Conservation (phyloP, 2,113 vertebrate species). For the Ancistrus triradiatus region DNA sequence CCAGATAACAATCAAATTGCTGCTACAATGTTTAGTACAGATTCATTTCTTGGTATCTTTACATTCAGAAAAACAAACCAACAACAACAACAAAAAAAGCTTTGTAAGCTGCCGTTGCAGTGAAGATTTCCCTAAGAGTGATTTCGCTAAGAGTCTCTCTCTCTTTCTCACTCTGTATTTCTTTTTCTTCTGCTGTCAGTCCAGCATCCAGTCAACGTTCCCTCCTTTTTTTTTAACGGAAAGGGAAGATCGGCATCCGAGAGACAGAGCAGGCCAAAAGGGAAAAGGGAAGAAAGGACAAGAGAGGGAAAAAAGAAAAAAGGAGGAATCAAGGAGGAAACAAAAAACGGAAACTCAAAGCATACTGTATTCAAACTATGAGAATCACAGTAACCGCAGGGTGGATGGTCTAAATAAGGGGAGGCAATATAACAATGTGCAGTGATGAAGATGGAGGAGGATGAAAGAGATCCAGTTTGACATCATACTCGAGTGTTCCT, state of each 20-base stretch:
- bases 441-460: conserved; percentile 42
- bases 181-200: conserved; percentile 67
- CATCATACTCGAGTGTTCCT: not conserved
- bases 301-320: conserved; percentile 54
- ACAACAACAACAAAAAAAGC: not conserved
- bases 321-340: conserved; percentile 59
- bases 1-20: conserved; percentile 11
- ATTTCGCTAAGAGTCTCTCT: conserved; percentile 22
- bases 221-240: conserved; percentile 59
- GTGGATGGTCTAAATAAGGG: not conserved
- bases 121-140: conserved; percentile 24
- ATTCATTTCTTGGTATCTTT: conserved; percentile 9
- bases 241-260: conserved; percentile 60
- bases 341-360: conserved; percentile 58
- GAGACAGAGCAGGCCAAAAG: conserved; percentile 47
- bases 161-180: conserved; percentile 37
- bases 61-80: conserved; percentile 26
- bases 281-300: conserved; percentile 45
- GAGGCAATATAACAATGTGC: conserved; percentile 9
- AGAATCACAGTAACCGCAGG: conserved; percentile 54
- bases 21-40: conserved; percentile 9
- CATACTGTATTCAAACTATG: conserved; percentile 45
- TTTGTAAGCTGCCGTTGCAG: conserved; percentile 24
- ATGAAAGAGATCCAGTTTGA: conserved; percentile 14
- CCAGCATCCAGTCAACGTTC: conserved; percentile 73